Conservation (phyloP, 2,888 invertebrate genomes). For the Oasisia sp. region DNA sequence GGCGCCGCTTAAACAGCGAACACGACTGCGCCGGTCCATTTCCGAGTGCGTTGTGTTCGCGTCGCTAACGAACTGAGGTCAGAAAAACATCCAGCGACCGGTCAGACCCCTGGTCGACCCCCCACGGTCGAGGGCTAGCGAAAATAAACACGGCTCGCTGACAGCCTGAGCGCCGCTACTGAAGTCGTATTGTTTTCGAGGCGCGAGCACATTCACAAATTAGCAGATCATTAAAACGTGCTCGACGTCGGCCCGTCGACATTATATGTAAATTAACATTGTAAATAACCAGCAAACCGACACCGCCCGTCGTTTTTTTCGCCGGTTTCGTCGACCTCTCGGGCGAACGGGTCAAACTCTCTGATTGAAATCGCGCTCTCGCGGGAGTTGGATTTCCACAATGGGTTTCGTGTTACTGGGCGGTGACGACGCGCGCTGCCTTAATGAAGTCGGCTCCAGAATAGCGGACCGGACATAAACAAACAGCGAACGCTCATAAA, state of each 20-base stretch:
- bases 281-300: slow-evolving; percentile 17
- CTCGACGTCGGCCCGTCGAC: background rate
- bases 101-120: background rate
- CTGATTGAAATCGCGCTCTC: slow-evolving; percentile 13
- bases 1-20: background rate
- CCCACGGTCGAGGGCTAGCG: background rate
- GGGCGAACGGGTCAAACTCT: background rate
- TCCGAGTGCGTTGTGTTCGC: background rate
- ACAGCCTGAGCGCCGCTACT: background rate
- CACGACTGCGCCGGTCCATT: background rate
- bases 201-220: slow-evolving; percentile 3
- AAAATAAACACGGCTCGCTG: background rate
- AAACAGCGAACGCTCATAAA: slow-evolving; percentile 6
- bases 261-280: slow-evolving; percentile 13
- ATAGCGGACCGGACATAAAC: slow-evolving; percentile 3
- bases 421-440: background rate
- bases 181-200: slow-evolving; percentile 17
- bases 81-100: background rate
- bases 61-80: slow-evolving; percentile 4
- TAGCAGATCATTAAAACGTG: slow-evolving; percentile 17
- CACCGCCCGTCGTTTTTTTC: background rate
- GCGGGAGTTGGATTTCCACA: slow-evolving; percentile 3
- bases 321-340: background rate
- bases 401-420: background rate
- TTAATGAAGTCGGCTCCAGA: slow-evolving; percentile 12